These are phyloP conservation scores for Chamaetylas fuelleborni DNA, from an alignment of 2,113 vertebrate species.

Conservation along the genomic window DNA sequence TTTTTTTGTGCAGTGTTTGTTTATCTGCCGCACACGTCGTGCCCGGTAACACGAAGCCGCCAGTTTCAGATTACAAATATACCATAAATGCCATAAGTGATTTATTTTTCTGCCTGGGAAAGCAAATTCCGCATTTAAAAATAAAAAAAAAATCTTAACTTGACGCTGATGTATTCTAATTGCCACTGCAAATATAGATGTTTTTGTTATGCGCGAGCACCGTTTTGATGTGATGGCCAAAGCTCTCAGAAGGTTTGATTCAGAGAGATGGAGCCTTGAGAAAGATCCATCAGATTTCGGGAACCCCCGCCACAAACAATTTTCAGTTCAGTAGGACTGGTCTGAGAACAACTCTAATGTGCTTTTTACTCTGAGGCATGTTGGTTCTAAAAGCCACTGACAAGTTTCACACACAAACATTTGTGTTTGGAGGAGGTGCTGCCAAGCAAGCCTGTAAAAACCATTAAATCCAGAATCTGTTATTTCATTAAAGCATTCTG, in stretches of 20 bases:
- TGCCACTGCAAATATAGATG: background rate
- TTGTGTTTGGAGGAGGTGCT: background rate
- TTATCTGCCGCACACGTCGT: background rate
- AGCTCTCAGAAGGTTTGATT: background rate
- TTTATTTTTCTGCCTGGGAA: constrained; percentile 21
- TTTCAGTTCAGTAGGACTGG: background rate
- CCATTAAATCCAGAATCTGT: background rate
- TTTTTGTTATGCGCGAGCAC: background rate
- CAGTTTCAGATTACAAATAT: constrained; percentile 46
- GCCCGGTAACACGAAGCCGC: constrained; percentile 15
- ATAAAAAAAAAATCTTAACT: background rate
- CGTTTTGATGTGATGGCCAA: background rate
- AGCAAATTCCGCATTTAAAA: background rate
- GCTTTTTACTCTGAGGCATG: constrained; percentile 4
- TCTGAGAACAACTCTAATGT: background rate
- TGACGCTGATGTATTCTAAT: constrained; percentile 36
- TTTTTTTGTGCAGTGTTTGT: background rate
- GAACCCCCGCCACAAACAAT: background rate
- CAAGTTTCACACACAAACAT: background rate
- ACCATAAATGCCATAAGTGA: constrained; percentile 31
- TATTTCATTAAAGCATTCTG: background rate
- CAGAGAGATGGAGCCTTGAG: background rate
- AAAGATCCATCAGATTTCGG: background rate
- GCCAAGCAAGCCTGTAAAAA: constrained; percentile 11
- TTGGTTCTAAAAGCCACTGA: background rate